Evolutionary conservation across 2,888 invertebrate species (phyloP).

Genomic region (Panzeria rudis): DNA sequence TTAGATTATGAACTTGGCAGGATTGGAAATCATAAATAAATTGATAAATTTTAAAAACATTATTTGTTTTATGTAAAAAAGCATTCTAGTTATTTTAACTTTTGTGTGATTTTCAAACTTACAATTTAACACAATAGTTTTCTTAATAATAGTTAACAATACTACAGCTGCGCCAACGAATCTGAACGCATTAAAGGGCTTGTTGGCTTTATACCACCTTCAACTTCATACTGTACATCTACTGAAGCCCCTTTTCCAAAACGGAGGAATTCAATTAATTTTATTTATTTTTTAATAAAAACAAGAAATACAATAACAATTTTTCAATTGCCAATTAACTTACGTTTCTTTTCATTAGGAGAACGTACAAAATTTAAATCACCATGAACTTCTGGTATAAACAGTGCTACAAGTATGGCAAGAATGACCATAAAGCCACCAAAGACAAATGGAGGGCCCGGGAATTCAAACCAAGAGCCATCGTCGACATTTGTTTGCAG

Average conservation of each 20-base stretch:
- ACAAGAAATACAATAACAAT: slow-evolving; percentile 13
- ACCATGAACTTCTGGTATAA: slow-evolving; percentile 89
- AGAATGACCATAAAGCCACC: slow-evolving; percentile 98
- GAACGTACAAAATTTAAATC: slow-evolving; percentile 83
- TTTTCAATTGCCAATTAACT: slow-evolving; percentile 75
- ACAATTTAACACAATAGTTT: slow-evolving; percentile 71
- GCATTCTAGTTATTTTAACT: slow-evolving; percentile 63
- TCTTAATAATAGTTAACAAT: slow-evolving; percentile 71
- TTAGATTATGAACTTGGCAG: slow-evolving; percentile 47
- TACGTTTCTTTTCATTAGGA: slow-evolving; percentile 87
- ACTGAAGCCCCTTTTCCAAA: slow-evolving; percentile 86
- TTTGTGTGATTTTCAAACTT: slow-evolving; percentile 67
- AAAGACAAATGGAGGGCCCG: slow-evolving; percentile 99
- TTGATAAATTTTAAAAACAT: slow-evolving; percentile 42
- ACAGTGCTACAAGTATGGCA: slow-evolving; percentile 95
- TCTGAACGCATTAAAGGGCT: slow-evolving; percentile 91
- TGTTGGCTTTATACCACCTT: slow-evolving; percentile 89
- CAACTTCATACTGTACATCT: slow-evolving; percentile 92
- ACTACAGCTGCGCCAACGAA: slow-evolving; percentile 89
- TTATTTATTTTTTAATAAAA: neutral
- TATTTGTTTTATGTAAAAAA: slow-evolving; percentile 64
- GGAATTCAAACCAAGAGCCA: slow-evolving; percentile 81
- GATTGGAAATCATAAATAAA: slow-evolving; percentile 52
- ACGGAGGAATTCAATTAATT: slow-evolving; percentile 53
- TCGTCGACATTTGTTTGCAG: slow-evolving; percentile 68